Evolutionary conservation across 2,113 vertebrate genomes (phyloP).

Genomic region (Miniopterus natalensis): DNA sequence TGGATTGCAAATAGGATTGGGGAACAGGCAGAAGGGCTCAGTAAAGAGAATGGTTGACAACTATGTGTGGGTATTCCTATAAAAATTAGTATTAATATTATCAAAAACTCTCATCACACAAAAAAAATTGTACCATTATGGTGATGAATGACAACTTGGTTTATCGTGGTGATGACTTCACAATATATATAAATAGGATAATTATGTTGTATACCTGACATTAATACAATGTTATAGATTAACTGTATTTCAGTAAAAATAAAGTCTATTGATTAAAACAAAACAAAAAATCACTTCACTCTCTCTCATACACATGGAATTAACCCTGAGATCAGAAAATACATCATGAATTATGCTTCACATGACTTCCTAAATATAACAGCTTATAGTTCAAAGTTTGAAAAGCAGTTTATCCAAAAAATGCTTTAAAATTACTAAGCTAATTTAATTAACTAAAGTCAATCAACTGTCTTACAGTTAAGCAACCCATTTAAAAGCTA

Average conservation of each 20-base stretch:
- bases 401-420: slow-evolving; percentile 3
- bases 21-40: neutral
- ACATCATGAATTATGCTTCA: neutral
- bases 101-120: neutral
- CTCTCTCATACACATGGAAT: neutral
- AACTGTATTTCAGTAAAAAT: neutral
- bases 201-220: neutral
- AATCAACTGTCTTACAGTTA: neutral
- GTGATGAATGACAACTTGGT: neutral
- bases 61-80: neutral
- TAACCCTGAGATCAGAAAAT: neutral
- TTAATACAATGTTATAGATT: neutral
- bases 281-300: neutral
- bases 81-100: neutral
- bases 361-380: neutral
- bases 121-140: neutral
- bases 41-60: neutral
- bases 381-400: neutral
- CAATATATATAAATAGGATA: neutral
- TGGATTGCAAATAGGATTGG: neutral
- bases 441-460: neutral
- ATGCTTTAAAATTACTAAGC: neutral
- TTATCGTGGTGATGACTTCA: neutral
- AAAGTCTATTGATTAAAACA: neutral
- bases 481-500: neutral